Conservation (phyloP, 1,140 invertebrate species). For the Drosophila prosaltans region DNA sequence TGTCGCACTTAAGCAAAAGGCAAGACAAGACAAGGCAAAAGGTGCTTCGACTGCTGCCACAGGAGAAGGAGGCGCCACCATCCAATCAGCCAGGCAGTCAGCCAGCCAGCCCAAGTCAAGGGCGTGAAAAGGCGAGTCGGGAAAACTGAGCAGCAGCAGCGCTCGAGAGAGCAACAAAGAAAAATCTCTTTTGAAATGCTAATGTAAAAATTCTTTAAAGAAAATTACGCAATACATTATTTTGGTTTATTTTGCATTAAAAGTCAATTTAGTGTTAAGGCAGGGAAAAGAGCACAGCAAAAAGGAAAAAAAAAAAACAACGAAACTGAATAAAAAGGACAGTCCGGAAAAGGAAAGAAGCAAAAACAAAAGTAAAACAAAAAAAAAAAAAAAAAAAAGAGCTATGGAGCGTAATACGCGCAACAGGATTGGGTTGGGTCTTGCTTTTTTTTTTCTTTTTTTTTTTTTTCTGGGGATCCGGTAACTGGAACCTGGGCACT, state of each 20-base stretch:
- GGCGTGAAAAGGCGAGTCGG: slow-evolving; percentile 52
- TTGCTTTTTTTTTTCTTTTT: neutral
- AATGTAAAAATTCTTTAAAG: slow-evolving; percentile 82
- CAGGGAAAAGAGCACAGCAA: slow-evolving; percentile 18
- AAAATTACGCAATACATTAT: slow-evolving; percentile 82
- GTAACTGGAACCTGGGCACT: slow-evolving; percentile 30
- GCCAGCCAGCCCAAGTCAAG: slow-evolving; percentile 36
- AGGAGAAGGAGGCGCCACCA: slow-evolving; percentile 2
- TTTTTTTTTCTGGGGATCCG: slow-evolving; percentile 11
- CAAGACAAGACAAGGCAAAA: slow-evolving; percentile 38
- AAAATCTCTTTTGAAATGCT: slow-evolving; percentile 80
- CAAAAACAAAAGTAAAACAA: slow-evolving; percentile 50
- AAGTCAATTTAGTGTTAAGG: slow-evolving; percentile 81
- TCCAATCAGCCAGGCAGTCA: slow-evolving; percentile 1
- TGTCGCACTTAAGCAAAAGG: slow-evolving; percentile 66
- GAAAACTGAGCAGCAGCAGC: slow-evolving; percentile 15
- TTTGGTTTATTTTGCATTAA: slow-evolving; percentile 82
- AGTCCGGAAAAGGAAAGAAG: slow-evolving; percentile 29
- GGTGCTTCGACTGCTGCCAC: slow-evolving; percentile 32
- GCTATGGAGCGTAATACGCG: slow-evolving; percentile 65
- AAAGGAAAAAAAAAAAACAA: slow-evolving; percentile 24
- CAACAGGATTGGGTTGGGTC: slow-evolving; percentile 65
- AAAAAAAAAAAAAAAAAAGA: slow-evolving; percentile 50
- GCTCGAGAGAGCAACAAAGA: slow-evolving; percentile 58
- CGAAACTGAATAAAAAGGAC: slow-evolving; percentile 42